Evolutionary conservation across 2,888 invertebrate species (phyloP), one percentile per base, ranked within the genome.

Genomic region (Aquatica leii): DNA sequence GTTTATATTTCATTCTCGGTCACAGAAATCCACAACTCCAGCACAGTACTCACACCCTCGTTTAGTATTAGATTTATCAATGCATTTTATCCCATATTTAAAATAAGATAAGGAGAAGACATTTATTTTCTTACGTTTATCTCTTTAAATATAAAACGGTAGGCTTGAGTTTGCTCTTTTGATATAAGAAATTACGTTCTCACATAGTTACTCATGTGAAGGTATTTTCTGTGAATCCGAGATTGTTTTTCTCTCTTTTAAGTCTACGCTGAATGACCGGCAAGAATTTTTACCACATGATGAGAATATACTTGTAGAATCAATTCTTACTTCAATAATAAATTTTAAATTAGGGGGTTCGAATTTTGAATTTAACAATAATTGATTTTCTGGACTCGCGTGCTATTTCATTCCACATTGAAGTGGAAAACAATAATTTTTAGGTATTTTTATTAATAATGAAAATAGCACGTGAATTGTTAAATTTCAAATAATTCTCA

Each of bases 1-100:
- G 62, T 62, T 62, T 62, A 62, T 62, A 62, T 62, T 62, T 62
- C 62, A 62, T 62, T 62, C 62, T 62, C 55, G 53, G 60, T 62
- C 51, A 50, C 37, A 62, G 62, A 56, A 62, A 43, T 59, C 51
- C 58, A 17, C 43, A 41, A 40, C 58, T 20, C 14, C 37, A 17
- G 46, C 20, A 54, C 41, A 21, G 37, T 24, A 54, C 57, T 49
- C 37, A 59, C 50, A 43, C 59, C 53, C 52, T 59, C 46, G 37
- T 53, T 35, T 53, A 53, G 52, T 52, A 48, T 59, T 46, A 35
- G 34, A 43, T 53, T 59, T 59, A 59, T 59, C 59, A 59, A 59
- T 59, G 59, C 34, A 46, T 53, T 53, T 59, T 52, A 59, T 59
- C 52, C 20, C 35, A 35, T 53, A 59, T 59, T 59, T 59, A 59